Evolutionary conservation across 2,113 vertebrate species (phyloP), one percentile per base, ranked within the genome.

Genomic region (Oncorhynchus kisutch): DNA sequence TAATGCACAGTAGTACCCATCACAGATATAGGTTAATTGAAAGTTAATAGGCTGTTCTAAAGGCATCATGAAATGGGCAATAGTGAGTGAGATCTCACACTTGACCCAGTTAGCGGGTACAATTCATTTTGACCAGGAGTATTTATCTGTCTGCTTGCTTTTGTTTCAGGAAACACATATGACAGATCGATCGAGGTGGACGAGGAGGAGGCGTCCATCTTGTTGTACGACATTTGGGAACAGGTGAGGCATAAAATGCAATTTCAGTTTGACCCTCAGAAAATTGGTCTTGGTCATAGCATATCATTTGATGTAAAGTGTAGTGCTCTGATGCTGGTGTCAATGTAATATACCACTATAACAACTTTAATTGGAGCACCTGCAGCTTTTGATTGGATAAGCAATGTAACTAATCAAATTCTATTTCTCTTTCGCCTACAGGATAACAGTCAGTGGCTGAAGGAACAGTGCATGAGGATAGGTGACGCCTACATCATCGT

Each of bases 401-500:
- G 31, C 7, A 14, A 14, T 24, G 13, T 45, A 16, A 48, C 22
- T 22, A 16, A 78, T 25, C 13, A 14, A 18, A 78, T 25, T 67
- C 0, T 11, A 9, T 16, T 4, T 70, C 11, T 77, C 73, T 75
- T 72, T 49, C 27, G 9, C 75, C 20, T 90, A 65, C 75, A 99
- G 98, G 97, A 97, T 84, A 97, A 97, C 82, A 94, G 93, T 80
- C 95, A 94, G 79, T 99, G 97, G 97, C 92, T 98, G 71, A 95
- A 96, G 74, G 95, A 97, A 6, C 97, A 99, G 89, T 99, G 97
- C 86, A 98, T 99, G 97, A 95, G 95, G 82, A 96, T 99, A 96
- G 98, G 97, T 72, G 98, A 99, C 31, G 98, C 97, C 31, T 99
- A 98, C 66, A 96, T 99, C 87, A 99, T 99, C 2, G 98, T 99